These are phyloP conservation scores for Macrotis lagotis DNA, from an alignment of 2,113 vertebrate genomes.

Conservation along the genomic window DNA sequence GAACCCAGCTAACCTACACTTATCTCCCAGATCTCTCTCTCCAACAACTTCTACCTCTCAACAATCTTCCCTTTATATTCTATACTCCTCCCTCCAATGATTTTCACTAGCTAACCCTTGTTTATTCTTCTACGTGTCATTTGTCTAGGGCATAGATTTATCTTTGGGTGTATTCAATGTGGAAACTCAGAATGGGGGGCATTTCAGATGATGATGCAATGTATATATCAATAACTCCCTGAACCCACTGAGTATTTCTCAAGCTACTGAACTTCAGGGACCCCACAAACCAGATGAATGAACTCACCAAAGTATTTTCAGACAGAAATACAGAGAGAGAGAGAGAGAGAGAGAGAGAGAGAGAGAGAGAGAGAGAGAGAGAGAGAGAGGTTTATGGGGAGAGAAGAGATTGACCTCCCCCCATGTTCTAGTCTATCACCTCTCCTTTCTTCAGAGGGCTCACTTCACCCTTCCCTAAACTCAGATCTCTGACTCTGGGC, in stretches of 20 bases:
- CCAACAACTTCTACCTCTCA: background rate
- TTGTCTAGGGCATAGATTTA: background rate
- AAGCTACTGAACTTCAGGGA: background rate
- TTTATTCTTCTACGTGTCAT: background rate
- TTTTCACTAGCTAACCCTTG: background rate
- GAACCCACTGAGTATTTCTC: background rate
- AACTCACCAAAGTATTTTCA: background rate
- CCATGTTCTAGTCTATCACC: background rate
- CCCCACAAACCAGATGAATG: background rate
- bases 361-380: background rate
- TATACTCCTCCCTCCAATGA: background rate
- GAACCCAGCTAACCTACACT: background rate
- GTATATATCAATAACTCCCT: background rate
- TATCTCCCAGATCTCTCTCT: background rate
- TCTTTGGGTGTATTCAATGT: background rate
- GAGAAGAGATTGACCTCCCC: background rate
- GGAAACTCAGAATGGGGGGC: background rate
- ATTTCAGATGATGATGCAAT: background rate
- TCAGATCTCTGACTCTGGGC: constrained; percentile 38
- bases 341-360: no score
- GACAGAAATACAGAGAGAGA: background rate
- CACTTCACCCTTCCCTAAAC: constrained; percentile 40
- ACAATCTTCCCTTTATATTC: background rate
- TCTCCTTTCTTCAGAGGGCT: constrained; percentile 5
- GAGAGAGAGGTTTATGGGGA: background rate